These are phyloP conservation scores for Drosophila leonis DNA, from an alignment of 2,888 invertebrate species.

Conservation along the genomic window DNA sequence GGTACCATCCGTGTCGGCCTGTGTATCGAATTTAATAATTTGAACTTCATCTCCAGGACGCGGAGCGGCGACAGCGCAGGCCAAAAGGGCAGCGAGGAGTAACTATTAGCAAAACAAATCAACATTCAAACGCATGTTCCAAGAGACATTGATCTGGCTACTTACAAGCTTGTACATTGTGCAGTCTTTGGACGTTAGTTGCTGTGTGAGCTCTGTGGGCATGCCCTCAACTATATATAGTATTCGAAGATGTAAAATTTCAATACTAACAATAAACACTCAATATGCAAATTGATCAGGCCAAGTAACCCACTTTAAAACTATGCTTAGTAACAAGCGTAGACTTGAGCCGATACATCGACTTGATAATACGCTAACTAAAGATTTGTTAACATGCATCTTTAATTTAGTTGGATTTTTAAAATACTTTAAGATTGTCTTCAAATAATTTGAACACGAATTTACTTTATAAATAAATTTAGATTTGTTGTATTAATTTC, in stretches of 20 bases:
- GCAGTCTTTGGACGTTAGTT: slow-evolving; percentile 37
- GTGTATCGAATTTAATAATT: slow-evolving; percentile 39
- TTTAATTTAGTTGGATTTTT: background rate
- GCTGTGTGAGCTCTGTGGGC: slow-evolving; percentile 37
- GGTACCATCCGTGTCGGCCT: slow-evolving; percentile 81
- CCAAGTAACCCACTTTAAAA: slow-evolving; percentile 47
- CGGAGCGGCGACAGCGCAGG: slow-evolving; percentile 48
- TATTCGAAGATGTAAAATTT: slow-evolving; percentile 21
- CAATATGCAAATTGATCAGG: slow-evolving; percentile 65
- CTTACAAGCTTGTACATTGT: slow-evolving; percentile 75
- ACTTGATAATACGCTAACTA: slow-evolving; percentile 32
- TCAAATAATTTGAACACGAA: background rate
- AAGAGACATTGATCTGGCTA: slow-evolving; percentile 6
- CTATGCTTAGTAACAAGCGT: slow-evolving; percentile 43
- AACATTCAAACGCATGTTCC: slow-evolving; percentile 1
- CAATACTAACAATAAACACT: slow-evolving; percentile 30
- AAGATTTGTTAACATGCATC: background rate
- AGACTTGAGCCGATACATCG: background rate
- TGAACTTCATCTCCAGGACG: slow-evolving; percentile 8
- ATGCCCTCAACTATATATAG: slow-evolving; percentile 58
- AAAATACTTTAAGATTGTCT: background rate
- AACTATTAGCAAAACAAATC: slow-evolving; percentile 49
- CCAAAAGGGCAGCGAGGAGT: slow-evolving; percentile 50
- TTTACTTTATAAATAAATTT: background rate
- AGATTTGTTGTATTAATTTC: background rate